Base-by-base conservation (phyloP, 2,797 vertebrate species). In the Cirrhinus molitorella region DNA sequence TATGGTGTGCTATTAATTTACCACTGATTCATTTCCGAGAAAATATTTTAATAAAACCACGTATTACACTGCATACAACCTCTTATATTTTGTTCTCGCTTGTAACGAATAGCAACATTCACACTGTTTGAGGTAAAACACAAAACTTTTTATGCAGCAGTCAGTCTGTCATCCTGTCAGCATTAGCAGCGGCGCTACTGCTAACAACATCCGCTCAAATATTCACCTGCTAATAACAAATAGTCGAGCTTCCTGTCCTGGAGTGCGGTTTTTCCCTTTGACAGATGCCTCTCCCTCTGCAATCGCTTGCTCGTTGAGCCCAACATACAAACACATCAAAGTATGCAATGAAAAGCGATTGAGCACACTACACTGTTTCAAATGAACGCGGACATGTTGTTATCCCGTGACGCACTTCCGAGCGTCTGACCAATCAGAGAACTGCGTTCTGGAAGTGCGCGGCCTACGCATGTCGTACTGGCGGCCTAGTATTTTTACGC, bases 321-420 rank as follows among this genome's bases (percentile, higher is more conserved):
- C 85, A 81, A 81, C 91, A 91, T 88, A 84, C 89, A 91, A 89
- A 86, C 83, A 65, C 67, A 17, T 73, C 14, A 55, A 23, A 34
- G 5, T n/a, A 49, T 51, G 23, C 83, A 79, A 68, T 37, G 65
- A 91, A 83, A 76, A 82, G 21, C 11, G 53, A 57, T 51, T 80
- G 75, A 68, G 81, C 84, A 87, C 68, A 85, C 85, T 51, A 23
- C 23, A 53, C 55, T 5, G 65, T 94, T 95, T 97, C 95, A 98
- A 94, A 94, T 70, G 93, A 92, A 93, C 94, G 96, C 95, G 89
- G 94, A 96, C 97, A 98, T 98, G 87, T 97, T 98, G 91, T 77
- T 90, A 89, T 96, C 96, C 95, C 94, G 91, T 93, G 94, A 93
- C 86, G 90, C 93, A 91, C 90, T 93, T 92, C 94, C 93, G 85